phyloP scores from a whole-genome alignment of 2,113 vertebrate genomes.

The Phodopus roborovskii region DNA sequence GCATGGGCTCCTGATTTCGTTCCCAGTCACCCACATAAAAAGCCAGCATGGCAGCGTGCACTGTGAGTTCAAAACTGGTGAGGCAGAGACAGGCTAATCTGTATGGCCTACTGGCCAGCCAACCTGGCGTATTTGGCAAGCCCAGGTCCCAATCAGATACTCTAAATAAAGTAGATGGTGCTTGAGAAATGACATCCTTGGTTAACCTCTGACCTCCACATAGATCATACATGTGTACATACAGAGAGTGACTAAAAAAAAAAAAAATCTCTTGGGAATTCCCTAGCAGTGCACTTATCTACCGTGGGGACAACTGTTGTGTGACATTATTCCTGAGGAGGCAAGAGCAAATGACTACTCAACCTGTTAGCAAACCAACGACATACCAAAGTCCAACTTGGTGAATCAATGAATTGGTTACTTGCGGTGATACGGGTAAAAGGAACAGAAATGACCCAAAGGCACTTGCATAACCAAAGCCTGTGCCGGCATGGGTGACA shows the following conservation, averaged over 20 bases:
- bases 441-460: not conserved
- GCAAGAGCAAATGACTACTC: not conserved
- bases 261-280: not conserved
- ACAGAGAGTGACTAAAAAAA: not conserved
- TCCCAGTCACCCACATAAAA: not conserved
- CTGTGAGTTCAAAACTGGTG: not conserved
- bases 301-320: not conserved
- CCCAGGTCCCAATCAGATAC: not conserved
- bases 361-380: not conserved
- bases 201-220: not conserved
- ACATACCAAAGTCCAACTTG: not conserved
- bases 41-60: not conserved
- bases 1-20: not conserved
- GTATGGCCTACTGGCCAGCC: not conserved
- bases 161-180: not conserved
- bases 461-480: not conserved
- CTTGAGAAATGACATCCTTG: not conserved
- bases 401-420: not conserved
- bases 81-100: not conserved
- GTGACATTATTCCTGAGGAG: not conserved
- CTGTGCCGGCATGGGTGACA: not conserved
- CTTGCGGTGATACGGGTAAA: not conserved
- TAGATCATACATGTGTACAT: not conserved
- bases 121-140: not conserved
- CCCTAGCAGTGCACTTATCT: not conserved